These are phyloP conservation scores for Heteromyza rotundicornis DNA, from an alignment of 2,888 invertebrate genomes.

Conservation along the genomic window DNA sequence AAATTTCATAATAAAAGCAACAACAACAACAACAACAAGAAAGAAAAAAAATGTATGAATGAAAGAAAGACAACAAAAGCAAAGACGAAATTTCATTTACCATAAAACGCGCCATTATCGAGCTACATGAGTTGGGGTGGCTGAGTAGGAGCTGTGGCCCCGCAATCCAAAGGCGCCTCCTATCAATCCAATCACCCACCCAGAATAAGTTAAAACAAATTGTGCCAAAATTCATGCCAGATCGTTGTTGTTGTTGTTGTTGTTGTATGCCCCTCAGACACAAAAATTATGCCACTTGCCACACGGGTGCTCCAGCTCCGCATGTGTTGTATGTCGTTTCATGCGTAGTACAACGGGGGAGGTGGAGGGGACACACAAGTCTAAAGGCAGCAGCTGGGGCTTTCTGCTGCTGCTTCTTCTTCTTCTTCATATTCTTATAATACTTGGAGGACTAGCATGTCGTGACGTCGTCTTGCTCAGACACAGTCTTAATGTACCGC, in stretches of 20 bases:
- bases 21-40: slow-evolving; percentile 1
- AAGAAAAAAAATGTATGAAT: background rate
- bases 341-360: no score
- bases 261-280: slow-evolving; percentile 24
- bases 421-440: background rate
- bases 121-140: background rate
- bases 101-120: slow-evolving; percentile 49
- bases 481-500: slow-evolving; percentile 43
- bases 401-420: background rate
- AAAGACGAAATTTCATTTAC: slow-evolving; percentile 51
- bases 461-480: no score
- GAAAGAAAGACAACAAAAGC: slow-evolving; percentile 3
- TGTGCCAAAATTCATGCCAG: slow-evolving; percentile 18
- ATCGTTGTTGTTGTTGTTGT: slow-evolving; percentile 13
- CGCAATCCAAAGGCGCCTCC: no score
- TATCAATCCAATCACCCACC: no score
- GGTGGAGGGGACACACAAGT: background rate
- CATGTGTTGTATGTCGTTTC: no score
- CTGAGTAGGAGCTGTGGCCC: no score
- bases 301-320: background rate
- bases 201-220: slow-evolving; percentile 14
- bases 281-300: slow-evolving; percentile 52
- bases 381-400: background rate
- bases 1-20: no score
- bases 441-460: no score